These are phyloP conservation scores for Xiphydria camelus DNA, from an alignment of 2,888 invertebrate species.

Conservation along the genomic window DNA sequence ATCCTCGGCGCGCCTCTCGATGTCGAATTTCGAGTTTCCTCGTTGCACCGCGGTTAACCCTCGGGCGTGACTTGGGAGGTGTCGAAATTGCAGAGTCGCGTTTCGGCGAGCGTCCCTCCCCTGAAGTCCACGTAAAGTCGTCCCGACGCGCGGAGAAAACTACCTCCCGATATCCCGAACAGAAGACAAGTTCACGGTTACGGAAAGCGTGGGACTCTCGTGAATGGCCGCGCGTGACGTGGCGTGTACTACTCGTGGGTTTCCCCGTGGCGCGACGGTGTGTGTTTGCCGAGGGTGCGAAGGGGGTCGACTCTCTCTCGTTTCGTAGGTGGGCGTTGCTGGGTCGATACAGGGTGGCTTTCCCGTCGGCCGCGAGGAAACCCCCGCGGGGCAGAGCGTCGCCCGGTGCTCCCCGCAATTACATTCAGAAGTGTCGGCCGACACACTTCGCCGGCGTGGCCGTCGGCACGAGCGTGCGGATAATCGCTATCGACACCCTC, in stretches of 20 bases:
- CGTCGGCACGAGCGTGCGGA: constrained; percentile 20
- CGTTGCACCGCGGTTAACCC: neutral
- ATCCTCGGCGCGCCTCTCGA: neutral
- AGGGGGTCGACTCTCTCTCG: neutral
- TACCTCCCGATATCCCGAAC: too few relatives aligned
- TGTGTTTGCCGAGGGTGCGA: too few relatives aligned
- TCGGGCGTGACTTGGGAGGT: too few relatives aligned
- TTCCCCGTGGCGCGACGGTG: neutral
- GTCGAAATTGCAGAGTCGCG: too few relatives aligned
- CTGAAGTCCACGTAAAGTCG: too few relatives aligned
- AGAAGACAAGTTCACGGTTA: neutral
- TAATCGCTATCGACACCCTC: too few relatives aligned
- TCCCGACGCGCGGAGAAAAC: too few relatives aligned
- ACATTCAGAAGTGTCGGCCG: constrained; percentile 10
- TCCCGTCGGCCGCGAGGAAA: constrained; percentile 34
- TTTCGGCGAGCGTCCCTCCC: too few relatives aligned
- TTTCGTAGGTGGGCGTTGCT: constrained; percentile 39
- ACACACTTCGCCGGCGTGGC: constrained; percentile 4
- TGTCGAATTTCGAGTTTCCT: neutral
- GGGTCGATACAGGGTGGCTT: constrained; percentile 52
- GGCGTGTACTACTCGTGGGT: neutral
- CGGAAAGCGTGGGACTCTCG: neutral
- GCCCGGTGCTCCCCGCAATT: constrained; percentile 11
- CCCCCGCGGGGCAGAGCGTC: constrained; percentile 27
- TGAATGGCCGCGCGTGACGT: neutral